These are phyloP conservation scores for Melanostigma gelatinosum DNA, from an alignment of 2,113 vertebrate species.

Conservation along the genomic window DNA sequence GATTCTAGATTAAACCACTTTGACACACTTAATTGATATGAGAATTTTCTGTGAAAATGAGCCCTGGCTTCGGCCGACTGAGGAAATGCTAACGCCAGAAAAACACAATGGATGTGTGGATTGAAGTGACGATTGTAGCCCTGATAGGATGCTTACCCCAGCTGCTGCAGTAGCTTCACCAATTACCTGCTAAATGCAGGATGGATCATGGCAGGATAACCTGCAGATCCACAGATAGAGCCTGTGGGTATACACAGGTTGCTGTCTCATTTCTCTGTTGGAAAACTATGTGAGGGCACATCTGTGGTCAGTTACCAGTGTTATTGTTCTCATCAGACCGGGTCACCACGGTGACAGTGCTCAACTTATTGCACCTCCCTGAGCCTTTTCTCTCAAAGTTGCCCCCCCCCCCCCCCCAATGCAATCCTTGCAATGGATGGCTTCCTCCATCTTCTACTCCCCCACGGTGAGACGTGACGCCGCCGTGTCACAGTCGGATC, in stretches of 20 bases:
- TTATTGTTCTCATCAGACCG: constrained; percentile 45
- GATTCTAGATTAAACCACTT: constrained; percentile 65
- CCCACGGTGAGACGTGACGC: constrained; percentile 51
- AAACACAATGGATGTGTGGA: constrained; percentile 34
- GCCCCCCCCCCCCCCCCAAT: not conserved
- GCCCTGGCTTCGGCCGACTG: not conserved
- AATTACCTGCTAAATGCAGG: constrained; percentile 54
- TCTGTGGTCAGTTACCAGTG: constrained; percentile 46
- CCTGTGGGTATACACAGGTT: constrained; percentile 35
- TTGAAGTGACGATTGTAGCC: constrained; percentile 26
- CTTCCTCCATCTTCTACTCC: constrained; percentile 46
- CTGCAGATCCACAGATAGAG: constrained; percentile 33
- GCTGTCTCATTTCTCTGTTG: constrained; percentile 44
- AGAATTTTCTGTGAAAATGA: constrained; percentile 49
- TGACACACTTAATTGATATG: constrained; percentile 63
- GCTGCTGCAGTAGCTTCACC: constrained; percentile 38
- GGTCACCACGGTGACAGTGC: constrained; percentile 43
- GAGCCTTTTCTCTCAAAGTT: constrained; percentile 24
- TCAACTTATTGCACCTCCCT: constrained; percentile 29
- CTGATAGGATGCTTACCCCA: constrained; percentile 25
- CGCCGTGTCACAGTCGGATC: constrained; percentile 50
- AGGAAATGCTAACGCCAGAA: constrained; percentile 11
- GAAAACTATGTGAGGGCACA: constrained; percentile 44
- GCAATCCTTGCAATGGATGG: constrained; percentile 26
- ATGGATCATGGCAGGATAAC: constrained; percentile 42